Evolutionary conservation across 2,113 vertebrate genomes (phyloP).

Genomic region (Amphiprion percula): DNA sequence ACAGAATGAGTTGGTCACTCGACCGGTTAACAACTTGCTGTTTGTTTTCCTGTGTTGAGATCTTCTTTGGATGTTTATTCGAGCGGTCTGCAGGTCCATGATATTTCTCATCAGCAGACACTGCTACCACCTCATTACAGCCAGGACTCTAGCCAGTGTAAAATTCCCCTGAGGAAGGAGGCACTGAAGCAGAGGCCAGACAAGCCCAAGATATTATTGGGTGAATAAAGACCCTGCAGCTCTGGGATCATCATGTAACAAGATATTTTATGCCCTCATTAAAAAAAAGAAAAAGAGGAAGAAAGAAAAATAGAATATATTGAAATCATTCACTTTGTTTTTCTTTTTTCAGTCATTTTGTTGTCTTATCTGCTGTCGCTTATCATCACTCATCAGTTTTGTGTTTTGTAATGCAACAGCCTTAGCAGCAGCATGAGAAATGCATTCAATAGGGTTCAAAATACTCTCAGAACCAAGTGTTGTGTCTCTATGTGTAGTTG

Average conservation of each 20-base stretch:
- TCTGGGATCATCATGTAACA: constrained; percentile 53
- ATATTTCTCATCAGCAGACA: constrained; percentile 55
- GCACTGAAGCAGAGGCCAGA: constrained; percentile 54
- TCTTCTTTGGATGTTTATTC: constrained; percentile 51
- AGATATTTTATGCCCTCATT: constrained; percentile 54
- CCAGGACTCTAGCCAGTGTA: constrained; percentile 56
- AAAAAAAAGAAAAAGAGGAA: constrained; percentile 4
- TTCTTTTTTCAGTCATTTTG: constrained; percentile 19
- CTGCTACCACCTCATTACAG: constrained; percentile 69
- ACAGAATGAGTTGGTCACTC: constrained; percentile 22
- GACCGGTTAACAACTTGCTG: constrained; percentile 25
- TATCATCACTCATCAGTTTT: constrained; percentile 13
- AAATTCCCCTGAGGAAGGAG: constrained; percentile 54
- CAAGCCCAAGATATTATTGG: constrained; percentile 63
- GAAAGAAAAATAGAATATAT: background rate
- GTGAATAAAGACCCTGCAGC: constrained; percentile 63
- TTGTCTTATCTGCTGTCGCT: background rate
- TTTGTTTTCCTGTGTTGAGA: constrained; percentile 47
- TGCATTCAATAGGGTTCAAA: background rate
- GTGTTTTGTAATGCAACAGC: background rate
- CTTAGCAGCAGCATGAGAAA: background rate
- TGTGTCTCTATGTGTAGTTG: background rate
- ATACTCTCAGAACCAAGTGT: background rate
- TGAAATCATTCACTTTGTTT: constrained; percentile 22
- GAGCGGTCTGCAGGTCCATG: constrained; percentile 39